A percentile compares a stretch with the other conserved stretches of the same genome.
phyloP scores from a whole-genome alignment of 1,140 invertebrate genomes.

The Procambarus virginalis region DNA sequence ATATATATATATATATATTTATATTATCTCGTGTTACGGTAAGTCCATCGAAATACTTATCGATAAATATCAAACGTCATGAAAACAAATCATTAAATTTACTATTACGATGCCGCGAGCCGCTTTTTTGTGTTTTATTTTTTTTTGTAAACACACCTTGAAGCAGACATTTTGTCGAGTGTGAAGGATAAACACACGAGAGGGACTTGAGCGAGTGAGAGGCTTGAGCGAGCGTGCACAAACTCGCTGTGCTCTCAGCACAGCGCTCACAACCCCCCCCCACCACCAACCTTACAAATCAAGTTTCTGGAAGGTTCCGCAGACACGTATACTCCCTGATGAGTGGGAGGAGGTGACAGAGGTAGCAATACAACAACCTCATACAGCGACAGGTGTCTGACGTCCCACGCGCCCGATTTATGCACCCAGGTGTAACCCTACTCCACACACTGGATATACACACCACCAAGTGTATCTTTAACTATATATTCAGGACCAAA shows the following conservation, averaged over 20 bases:
- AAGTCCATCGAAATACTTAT: too few species aligned
- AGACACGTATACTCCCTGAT: neutral
- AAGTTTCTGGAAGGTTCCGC: neutral
- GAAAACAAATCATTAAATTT: neutral
- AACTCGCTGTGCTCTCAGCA: neutral
- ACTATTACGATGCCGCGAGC: neutral
- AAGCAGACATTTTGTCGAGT: neutral
- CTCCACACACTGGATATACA: neutral
- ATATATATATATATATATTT: too few species aligned
- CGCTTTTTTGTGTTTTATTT: neutral
- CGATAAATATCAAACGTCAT: neutral
- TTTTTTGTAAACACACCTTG: neutral
- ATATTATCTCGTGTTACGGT: too few species aligned
- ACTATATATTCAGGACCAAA: neutral
- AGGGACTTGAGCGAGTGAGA: neutral
- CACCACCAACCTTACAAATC: neutral
- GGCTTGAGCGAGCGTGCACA: neutral
- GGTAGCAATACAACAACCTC: neutral
- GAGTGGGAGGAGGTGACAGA: neutral
- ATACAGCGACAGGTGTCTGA: too few species aligned
- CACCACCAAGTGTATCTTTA: neutral
- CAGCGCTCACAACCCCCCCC: too few species aligned
- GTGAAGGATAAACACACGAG: neutral
- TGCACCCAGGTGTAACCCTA: too few species aligned
- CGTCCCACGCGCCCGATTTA: too few species aligned